Conservation (phyloP, 2,113 vertebrate species). For the Probosciger aterrimus region DNA sequence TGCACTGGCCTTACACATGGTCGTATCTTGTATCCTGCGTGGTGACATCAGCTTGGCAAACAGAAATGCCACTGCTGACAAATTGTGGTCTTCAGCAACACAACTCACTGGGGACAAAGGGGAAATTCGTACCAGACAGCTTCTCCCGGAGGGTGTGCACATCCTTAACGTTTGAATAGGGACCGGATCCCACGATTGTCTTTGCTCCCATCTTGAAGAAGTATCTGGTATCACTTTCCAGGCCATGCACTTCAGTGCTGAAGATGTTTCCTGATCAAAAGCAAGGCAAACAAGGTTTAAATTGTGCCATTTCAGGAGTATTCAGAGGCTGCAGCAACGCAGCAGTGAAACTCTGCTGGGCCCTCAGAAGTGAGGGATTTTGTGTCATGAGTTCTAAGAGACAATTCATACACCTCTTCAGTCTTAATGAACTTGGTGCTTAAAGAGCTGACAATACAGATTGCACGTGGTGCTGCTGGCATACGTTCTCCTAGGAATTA, state of each 20-base stretch:
- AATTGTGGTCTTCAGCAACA: not conserved
- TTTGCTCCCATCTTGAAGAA: conserved; percentile 95
- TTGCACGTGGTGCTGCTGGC: not conserved
- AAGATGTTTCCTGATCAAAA: conserved; percentile 82
- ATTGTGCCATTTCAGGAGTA: not conserved
- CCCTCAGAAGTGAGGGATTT: not conserved
- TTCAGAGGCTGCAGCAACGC: not conserved
- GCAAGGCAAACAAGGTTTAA: not conserved
- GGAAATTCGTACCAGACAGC: conserved; percentile 68
- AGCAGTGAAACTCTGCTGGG: not conserved
- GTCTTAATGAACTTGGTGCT: not conserved
- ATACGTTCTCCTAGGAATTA: not conserved
- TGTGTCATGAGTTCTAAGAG: not conserved
- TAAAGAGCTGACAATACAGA: not conserved
- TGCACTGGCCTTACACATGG: not conserved
- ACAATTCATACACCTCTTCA: not conserved
- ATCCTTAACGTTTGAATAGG: conserved; percentile 87
- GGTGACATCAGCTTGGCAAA: not conserved
- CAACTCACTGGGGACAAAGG: not conserved
- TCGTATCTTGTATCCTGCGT: fast-evolving
- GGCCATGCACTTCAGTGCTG: conserved; percentile 85
- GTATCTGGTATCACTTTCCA: conserved; percentile 86
- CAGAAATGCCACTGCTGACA: not conserved
- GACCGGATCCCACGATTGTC: conserved; percentile 88
- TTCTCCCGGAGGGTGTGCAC: conserved; percentile 83